Conservation (phyloP, 2,113 vertebrate genomes). For the Polypterus bichir region DNA sequence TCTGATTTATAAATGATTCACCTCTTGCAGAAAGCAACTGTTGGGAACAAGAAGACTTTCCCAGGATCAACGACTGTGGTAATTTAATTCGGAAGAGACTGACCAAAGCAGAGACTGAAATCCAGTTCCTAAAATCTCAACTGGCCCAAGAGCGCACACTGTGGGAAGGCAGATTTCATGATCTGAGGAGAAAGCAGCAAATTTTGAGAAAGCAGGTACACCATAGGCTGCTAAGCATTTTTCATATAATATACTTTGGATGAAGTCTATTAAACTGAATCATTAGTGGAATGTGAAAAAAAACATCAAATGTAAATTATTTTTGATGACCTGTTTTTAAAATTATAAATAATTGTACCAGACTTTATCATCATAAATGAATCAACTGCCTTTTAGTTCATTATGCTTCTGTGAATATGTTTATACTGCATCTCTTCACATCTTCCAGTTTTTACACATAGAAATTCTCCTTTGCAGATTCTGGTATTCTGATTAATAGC, state of each 20-base stretch:
- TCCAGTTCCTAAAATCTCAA: constrained; percentile 53
- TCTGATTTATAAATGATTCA: constrained; percentile 17
- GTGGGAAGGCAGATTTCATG: constrained; percentile 57
- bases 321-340: constrained; percentile 4
- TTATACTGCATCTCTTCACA: too few relatives aligned
- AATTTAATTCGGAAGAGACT: constrained; percentile 40
- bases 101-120: constrained; percentile 46
- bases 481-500: too few relatives aligned
- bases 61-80: constrained; percentile 18
- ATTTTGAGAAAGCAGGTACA: constrained; percentile 43
- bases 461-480: too few relatives aligned
- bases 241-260: constrained; percentile 1
- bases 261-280: not conserved
- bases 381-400: too few relatives aligned
- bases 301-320: not conserved
- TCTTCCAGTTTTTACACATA: too few relatives aligned
- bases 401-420: too few relatives aligned
- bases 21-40: not conserved
- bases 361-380: not conserved
- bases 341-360: not conserved
- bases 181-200: constrained; percentile 55
- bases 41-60: not conserved
- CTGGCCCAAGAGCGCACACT: constrained; percentile 51
- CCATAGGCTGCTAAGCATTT: not conserved
- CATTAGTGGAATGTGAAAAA: not conserved